A percentile compares a stretch with the other conserved stretches of the same genome.
These are phyloP conservation scores for Cremastinae sp. DNA, from an alignment of 2,888 invertebrate species.

Conservation along the genomic window DNA sequence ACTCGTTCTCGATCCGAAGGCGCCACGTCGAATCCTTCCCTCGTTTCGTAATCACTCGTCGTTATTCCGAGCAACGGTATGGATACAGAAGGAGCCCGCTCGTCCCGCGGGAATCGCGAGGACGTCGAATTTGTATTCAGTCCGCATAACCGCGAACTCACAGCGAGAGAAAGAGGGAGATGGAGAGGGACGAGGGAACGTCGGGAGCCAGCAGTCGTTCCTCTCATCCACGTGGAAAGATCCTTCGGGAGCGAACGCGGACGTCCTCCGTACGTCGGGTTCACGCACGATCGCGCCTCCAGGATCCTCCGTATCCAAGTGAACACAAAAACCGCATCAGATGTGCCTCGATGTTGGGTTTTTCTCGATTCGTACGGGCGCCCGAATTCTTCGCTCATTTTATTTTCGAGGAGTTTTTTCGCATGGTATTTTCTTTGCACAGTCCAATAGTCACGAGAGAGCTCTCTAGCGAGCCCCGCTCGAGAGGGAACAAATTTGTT, in stretches of 20 bases:
- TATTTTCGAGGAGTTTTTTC: too few species aligned
- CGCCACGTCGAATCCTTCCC: too few species aligned
- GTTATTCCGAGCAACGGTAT: constrained; percentile 68
- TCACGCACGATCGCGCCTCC: too few species aligned
- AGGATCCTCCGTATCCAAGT: too few species aligned
- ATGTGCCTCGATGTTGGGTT: too few species aligned
- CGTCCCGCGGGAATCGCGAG: constrained; percentile 58
- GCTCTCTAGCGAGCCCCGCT: constrained; percentile 12
- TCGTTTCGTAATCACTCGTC: constrained; percentile 21
- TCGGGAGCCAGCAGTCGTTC: constrained; percentile 44
- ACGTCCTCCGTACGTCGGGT: constrained; percentile 29
- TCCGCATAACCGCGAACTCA: constrained; percentile 63
- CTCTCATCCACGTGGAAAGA: constrained; percentile 65
- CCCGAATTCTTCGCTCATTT: too few species aligned
- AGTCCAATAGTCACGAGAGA: constrained; percentile 3
- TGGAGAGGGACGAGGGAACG: constrained; percentile 30
- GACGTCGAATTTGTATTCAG: constrained; percentile 73
- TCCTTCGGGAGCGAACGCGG: constrained; percentile 66
- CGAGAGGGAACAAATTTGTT: constrained; percentile 70
- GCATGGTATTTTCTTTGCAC: background rate
- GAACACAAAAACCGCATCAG: too few species aligned
- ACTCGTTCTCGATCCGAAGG: background rate
- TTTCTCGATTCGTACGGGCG: too few species aligned
- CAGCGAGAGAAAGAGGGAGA: constrained; percentile 18
- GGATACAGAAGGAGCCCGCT: constrained; percentile 74